Base-by-base conservation (phyloP, 2,113 vertebrate species). In the Sclerurus mexicanus region DNA sequence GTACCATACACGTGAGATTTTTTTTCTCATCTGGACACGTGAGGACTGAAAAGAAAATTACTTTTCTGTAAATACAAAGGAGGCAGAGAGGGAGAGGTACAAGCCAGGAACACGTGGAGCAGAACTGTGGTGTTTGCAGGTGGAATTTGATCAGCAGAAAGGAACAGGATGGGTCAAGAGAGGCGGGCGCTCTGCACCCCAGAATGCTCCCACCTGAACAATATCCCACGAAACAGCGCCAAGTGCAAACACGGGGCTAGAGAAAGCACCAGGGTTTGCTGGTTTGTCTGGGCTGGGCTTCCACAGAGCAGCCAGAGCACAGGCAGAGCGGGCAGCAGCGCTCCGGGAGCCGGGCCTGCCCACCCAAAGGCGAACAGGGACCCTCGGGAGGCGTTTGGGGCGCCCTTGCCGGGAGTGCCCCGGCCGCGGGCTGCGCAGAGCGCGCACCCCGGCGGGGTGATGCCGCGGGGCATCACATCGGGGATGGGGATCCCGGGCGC, bases 201-300 rank as follows among this genome's bases (percentile, higher is more conserved):
- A 3, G 14, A 28, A 24, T 1, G 12, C 24, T 81, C n/a, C n/a
- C 31, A 42, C 5, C 23, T 28, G 37, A 18, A 5, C n/a, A 4
- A 4, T 2, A 18, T 14, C 19, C 11, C 52, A 21, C 22, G 13
- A 13, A 46, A 33, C 35, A 47, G 22, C 4, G 10, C 16, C 10
- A 9, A 31, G 7, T 1, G 4, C 55, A 12, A 25, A 56, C 11
- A 11, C 0, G 9, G 12, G 17, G 21, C 46, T 44, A 5, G 20
- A 8, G 50, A 12, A 53, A 44, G 28, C 0, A 4, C 0, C n/a
- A 9, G 3, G 3, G 0, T 40, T 60, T 23, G 18, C 3, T 8
- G 12, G 33, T 37, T 35, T 35, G 7, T 4, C 12, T 3, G 4
- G 19, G 12, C 23, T 31, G 5, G 42, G 37, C 52, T 62, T 40